These are phyloP conservation scores for Parazoanthus swiftii DNA, from an alignment of 92 coral and sea anemone genomes.

Conservation along the genomic window DNA sequence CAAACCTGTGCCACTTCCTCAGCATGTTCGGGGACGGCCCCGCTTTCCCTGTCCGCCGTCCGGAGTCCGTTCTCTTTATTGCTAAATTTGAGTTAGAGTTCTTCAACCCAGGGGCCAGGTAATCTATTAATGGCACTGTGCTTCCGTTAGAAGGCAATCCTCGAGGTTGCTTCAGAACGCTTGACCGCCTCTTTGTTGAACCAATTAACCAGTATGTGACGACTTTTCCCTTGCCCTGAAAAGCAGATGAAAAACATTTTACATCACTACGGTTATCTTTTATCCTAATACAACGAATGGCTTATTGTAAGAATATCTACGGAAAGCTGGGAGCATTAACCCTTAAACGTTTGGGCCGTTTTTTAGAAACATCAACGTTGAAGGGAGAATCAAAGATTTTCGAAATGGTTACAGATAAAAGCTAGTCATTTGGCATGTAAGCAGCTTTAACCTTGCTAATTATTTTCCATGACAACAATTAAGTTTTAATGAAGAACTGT, in stretches of 20 bases:
- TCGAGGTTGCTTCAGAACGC: constrained; percentile 55
- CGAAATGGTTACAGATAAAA: too few relatives aligned
- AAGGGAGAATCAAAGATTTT: too few relatives aligned
- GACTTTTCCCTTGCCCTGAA: constrained; percentile 83
- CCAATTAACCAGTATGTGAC: constrained; percentile 78
- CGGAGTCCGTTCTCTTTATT: constrained; percentile 72
- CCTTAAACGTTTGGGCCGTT: too few relatives aligned
- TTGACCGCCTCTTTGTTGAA: constrained; percentile 57
- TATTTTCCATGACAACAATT: too few relatives aligned
- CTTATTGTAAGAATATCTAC: too few relatives aligned
- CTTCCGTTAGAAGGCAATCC: constrained; percentile 66
- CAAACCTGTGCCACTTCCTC: constrained; percentile 74
- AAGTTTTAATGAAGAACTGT: too few relatives aligned
- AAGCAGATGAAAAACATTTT: neutral
- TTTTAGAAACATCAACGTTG: too few relatives aligned
- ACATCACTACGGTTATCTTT: neutral
- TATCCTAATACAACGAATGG: too few relatives aligned
- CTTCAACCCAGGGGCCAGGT: constrained; percentile 63
- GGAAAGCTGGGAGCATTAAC: too few relatives aligned
- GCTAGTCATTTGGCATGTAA: too few relatives aligned
- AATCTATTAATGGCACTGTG: constrained; percentile 63
- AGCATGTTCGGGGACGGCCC: constrained; percentile 63
- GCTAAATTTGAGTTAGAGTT: constrained; percentile 66
- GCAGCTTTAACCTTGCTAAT: too few relatives aligned
- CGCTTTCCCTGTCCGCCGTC: constrained; percentile 62